A percentile compares a stretch with the other conserved stretches of the same genome.
phyloP scores from a whole-genome alignment of 2,113 vertebrate genomes.

The Nestor notabilis region DNA sequence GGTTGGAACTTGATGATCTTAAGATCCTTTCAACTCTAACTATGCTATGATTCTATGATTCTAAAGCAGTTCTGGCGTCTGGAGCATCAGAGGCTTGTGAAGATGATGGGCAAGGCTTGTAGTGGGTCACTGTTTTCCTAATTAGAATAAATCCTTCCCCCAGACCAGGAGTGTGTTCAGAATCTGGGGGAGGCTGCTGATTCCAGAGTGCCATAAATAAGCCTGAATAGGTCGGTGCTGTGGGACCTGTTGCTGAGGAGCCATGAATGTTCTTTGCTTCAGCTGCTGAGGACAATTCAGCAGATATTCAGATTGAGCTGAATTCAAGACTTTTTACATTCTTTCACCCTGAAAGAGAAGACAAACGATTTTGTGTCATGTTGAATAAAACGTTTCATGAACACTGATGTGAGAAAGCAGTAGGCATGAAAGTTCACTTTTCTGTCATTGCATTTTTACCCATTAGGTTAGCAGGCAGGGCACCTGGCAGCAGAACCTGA shows the following conservation, averaged over 20 bases:
- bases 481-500: background rate
- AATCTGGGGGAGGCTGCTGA: background rate
- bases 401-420: background rate
- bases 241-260: background rate
- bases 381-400: background rate
- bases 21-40: too few species aligned
- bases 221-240: accelerated
- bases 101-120: background rate
- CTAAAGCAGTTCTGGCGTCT: accelerated
- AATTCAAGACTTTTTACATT: background rate
- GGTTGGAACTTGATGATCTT: too few species aligned
- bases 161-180: background rate
- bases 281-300: background rate
- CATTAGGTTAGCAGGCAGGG: background rate
- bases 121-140: accelerated
- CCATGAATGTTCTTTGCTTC: background rate
- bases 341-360: background rate
- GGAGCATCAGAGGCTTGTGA: accelerated
- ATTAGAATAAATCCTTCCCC: background rate
- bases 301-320: background rate
- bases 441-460: background rate
- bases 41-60: too few species aligned
- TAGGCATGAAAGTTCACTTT: background rate
- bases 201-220: background rate
- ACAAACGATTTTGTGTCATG: background rate